Conservation (phyloP, 2,888 invertebrate genomes). For the Mimachlamys varia region DNA sequence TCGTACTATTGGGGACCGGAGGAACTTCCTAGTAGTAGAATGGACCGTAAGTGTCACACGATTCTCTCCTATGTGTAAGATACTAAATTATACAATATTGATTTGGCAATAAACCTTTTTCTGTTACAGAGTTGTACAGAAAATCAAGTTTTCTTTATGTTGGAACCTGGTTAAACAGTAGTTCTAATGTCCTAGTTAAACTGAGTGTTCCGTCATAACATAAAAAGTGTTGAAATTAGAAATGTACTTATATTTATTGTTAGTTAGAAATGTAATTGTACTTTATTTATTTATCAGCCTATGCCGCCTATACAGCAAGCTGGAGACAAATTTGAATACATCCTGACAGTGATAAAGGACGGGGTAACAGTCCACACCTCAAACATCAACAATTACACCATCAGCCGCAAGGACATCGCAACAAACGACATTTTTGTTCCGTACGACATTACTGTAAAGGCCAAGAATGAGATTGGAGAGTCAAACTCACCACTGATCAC, state of each 20-base stretch:
- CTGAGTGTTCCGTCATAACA: no score
- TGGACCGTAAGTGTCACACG: slow-evolving; percentile 77
- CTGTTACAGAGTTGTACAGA: no score
- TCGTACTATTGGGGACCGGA: slow-evolving; percentile 75
- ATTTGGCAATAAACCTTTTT: no score
- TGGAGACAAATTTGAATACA: slow-evolving; percentile 96
- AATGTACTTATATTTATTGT: no score
- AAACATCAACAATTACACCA: slow-evolving; percentile 84
- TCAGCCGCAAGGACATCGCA: slow-evolving; percentile 46
- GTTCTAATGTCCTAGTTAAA: no score
- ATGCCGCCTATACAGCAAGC: slow-evolving; percentile 99
- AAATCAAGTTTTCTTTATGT: no score
- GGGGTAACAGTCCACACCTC: slow-evolving; percentile 49
- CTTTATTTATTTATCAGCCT: slow-evolving; percentile 83
- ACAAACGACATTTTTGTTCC: slow-evolving; percentile 87
- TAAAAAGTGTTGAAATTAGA: no score
- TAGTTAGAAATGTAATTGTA: no score
- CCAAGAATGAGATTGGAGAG: slow-evolving; percentile 94
- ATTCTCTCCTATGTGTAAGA: no score
- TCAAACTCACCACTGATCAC: slow-evolving; percentile 91
- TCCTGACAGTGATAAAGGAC: slow-evolving; percentile 84
- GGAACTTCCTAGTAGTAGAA: slow-evolving; percentile 75
- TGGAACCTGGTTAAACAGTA: no score
- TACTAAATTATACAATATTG: no score
- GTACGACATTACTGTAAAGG: slow-evolving; percentile 95